Evolutionary conservation across 2,888 invertebrate species (phyloP).

Genomic region (Dendrolimus pini): DNA sequence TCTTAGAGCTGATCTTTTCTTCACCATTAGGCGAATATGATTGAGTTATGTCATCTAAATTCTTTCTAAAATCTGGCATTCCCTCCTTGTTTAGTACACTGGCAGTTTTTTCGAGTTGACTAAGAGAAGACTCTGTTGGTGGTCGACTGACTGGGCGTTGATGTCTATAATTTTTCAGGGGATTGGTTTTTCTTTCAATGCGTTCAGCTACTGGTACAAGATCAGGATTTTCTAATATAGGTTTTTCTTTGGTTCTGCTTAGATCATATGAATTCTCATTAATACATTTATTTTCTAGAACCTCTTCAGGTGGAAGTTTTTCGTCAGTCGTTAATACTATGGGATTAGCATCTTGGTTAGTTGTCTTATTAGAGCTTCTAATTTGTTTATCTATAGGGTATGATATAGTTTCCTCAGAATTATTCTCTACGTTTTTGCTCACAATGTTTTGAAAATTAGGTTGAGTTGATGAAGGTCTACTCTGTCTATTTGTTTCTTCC

Average conservation of each 20-base stretch:
- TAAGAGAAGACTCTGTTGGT: constrained; percentile 59
- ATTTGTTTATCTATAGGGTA: constrained; percentile 10
- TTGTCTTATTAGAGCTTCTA: not conserved
- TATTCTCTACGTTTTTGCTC: constrained; percentile 7
- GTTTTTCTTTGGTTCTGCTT: constrained; percentile 18
- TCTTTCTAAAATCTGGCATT: constrained; percentile 64
- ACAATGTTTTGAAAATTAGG: not conserved
- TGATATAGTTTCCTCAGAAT: constrained; percentile 9
- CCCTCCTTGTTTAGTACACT: constrained; percentile 60
- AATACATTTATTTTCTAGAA: constrained; percentile 39
- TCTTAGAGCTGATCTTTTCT: constrained; percentile 44
- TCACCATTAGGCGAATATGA: constrained; percentile 64
- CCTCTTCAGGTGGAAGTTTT: constrained; percentile 58
- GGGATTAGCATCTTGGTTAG: constrained; percentile 25
- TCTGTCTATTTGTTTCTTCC: constrained; percentile 32
- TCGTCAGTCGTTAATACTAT: constrained; percentile 63
- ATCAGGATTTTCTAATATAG: constrained; percentile 18
- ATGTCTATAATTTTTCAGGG: constrained; percentile 69
- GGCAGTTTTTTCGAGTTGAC: constrained; percentile 61
- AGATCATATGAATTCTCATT: constrained; percentile 28
- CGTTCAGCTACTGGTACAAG: constrained; percentile 27
- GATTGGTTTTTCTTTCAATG: constrained; percentile 57
- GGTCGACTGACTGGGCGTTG: constrained; percentile 50
- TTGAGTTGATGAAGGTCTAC: constrained; percentile 15
- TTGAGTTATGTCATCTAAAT: constrained; percentile 68